phyloP scores from a whole-genome alignment of 2,888 invertebrate species.

The Tupiocoris notatus region DNA sequence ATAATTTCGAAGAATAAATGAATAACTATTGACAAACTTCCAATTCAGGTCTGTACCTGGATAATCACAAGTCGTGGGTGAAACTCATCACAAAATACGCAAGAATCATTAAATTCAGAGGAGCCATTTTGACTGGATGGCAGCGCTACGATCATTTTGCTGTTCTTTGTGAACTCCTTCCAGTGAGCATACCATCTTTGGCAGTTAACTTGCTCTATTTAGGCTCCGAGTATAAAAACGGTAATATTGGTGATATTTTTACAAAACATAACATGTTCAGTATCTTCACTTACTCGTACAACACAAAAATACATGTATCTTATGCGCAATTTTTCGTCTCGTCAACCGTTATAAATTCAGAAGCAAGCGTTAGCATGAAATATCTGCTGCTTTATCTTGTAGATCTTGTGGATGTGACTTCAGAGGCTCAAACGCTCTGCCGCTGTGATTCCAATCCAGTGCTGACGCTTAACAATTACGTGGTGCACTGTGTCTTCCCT shows the following conservation, averaged over 20 bases:
- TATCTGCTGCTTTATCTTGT: too few species aligned
- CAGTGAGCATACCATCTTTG: slow-evolving; percentile 63
- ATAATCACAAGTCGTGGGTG: slow-evolving; percentile 73
- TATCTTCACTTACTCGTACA: too few species aligned
- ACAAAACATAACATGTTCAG: too few species aligned
- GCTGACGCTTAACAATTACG: slow-evolving; percentile 48
- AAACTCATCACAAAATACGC: slow-evolving; percentile 59
- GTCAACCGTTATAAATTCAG: too few species aligned
- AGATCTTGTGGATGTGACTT: slow-evolving; percentile 47
- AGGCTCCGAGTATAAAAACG: slow-evolving; percentile 39
- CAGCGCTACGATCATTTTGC: slow-evolving; percentile 68
- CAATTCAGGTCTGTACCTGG: slow-evolving; percentile 60
- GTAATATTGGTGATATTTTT: too few species aligned
- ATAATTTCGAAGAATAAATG: too few species aligned
- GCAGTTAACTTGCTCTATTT: slow-evolving; percentile 53
- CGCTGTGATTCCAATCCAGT: slow-evolving; percentile 44
- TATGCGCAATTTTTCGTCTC: too few species aligned
- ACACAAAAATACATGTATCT: too few species aligned
- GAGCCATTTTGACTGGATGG: slow-evolving; percentile 71
- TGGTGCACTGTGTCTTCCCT: slow-evolving; percentile 55
- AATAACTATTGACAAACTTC: too few species aligned
- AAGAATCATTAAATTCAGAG: slow-evolving; percentile 59
- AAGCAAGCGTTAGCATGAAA: too few species aligned
- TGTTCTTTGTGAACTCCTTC: slow-evolving; percentile 65
- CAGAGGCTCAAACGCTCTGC: slow-evolving; percentile 45